Evolutionary conservation across 2,797 vertebrate species (phyloP).

Genomic region (Cuniculus paca): DNA sequence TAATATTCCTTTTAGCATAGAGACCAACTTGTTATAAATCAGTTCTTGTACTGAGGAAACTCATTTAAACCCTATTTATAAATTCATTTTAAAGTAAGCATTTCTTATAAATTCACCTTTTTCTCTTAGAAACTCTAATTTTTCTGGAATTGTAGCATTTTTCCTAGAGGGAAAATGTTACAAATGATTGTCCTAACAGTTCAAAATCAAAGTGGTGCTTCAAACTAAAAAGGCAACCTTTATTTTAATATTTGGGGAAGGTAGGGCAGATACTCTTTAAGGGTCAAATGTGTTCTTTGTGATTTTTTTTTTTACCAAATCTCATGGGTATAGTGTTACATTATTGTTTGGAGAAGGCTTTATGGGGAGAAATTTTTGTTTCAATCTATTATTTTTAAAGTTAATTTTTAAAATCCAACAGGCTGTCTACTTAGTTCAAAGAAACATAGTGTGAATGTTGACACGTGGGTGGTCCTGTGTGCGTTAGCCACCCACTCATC

Average conservation of each 20-base stretch:
- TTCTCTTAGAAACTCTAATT: not conserved
- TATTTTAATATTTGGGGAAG: not conserved
- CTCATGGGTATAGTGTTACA: not conserved
- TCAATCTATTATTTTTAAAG: constrained; percentile 42
- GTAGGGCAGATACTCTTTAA: not conserved
- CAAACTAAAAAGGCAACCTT: not conserved
- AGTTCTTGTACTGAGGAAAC: not conserved
- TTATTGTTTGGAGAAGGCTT: constrained; percentile 37
- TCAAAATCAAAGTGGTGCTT: not conserved
- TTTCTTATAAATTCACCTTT: constrained; percentile 2
- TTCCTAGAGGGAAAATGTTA: not conserved
- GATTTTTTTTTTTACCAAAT: not conserved
- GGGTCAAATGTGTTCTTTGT: not conserved
- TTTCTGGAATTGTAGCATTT: constrained; percentile 43
- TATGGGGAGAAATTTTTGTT: constrained; percentile 44
- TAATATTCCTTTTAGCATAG: constrained; percentile 21
- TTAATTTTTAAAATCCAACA: constrained; percentile 27
- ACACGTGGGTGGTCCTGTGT: not conserved
- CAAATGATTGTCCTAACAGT: not conserved
- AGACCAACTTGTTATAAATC: constrained; percentile 36
- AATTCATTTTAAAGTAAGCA: constrained; percentile 41
- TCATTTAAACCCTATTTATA: constrained; percentile 8
- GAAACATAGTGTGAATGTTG: not conserved
- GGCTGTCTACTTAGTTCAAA: not conserved
- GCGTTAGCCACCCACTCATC: not conserved